A percentile compares a stretch with the other conserved stretches of the same genome.
Conservation (phyloP, 2,888 invertebrate species). For the Caenorhabditis auriculariae region DNA sequence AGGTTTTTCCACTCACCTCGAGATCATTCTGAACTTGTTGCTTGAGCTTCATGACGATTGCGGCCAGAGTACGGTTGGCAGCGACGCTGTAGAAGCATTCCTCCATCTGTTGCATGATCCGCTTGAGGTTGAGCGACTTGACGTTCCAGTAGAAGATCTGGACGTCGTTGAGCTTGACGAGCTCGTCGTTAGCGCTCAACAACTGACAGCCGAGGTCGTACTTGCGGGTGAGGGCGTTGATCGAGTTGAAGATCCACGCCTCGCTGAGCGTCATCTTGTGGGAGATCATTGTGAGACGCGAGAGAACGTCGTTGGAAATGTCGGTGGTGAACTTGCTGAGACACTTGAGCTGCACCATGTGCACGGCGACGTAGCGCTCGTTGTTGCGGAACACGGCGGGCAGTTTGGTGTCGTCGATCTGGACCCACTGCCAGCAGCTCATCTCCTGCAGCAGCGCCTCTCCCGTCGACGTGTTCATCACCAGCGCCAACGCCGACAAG, state of each 20-base stretch:
- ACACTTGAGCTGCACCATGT: slow-evolving; percentile 54
- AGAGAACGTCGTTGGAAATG: slow-evolving; percentile 39
- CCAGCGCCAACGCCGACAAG: not conserved
- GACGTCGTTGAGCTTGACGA: slow-evolving; percentile 44
- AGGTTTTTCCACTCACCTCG: slow-evolving; percentile 26
- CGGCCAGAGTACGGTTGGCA: slow-evolving; percentile 25
- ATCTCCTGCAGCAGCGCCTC: not conserved
- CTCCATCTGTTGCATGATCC: slow-evolving; percentile 37
- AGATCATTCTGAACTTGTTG: slow-evolving; percentile 58
- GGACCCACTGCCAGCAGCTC: slow-evolving; percentile 32
- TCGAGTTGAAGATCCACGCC: slow-evolving; percentile 54
- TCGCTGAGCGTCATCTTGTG: slow-evolving; percentile 46
- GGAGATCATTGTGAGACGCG: slow-evolving; percentile 42
- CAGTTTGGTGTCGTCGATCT: slow-evolving; percentile 34
- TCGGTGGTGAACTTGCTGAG: slow-evolving; percentile 52
- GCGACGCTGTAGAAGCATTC: slow-evolving; percentile 20
- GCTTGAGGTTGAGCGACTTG: slow-evolving; percentile 39
- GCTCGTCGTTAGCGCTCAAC: slow-evolving; percentile 48
- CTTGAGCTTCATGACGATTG: slow-evolving; percentile 31
- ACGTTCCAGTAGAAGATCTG: slow-evolving; percentile 57
- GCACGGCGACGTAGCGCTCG: slow-evolving; percentile 42
- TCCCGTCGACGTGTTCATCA: not conserved
- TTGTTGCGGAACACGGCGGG: slow-evolving; percentile 34
- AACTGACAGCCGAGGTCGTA: slow-evolving; percentile 56
- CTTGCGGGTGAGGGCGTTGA: slow-evolving; percentile 46